Base-by-base conservation (phyloP, 2,888 invertebrate species). In the Polyploca ridens region DNA sequence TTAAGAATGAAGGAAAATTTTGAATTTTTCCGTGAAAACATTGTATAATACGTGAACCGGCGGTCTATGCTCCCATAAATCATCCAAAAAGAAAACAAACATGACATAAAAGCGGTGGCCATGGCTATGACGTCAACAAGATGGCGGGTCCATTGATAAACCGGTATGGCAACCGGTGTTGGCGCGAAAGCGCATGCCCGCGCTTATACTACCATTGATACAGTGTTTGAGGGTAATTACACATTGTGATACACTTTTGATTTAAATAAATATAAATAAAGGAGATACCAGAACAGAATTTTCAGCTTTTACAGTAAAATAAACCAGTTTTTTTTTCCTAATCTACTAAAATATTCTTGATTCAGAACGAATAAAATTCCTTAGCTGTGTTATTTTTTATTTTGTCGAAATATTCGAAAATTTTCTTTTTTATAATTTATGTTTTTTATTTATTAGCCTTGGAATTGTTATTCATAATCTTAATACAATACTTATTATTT, bases 121-220 rank as follows among this genome's bases (percentile, higher is more conserved):
- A 88, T 88, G 76, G 65, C 82, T 71, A 74, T 93, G 93, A 93
- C 93, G 93, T 93, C 92, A 93, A 76, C 85, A 90, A 89, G 82
- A 90, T 90, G 91, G 91, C 87, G 66, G 74, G 64, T 78, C 87
- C 93, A 93, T 93, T 93, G 93, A 93, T 90, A 88, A 89, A 85
- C 74, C 77, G 83, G 81, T 80, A 83, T 80, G 84, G 84, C 81
- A 79, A 75, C 73, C 77, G 79, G 73, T 67, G 74, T 68, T 68
- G 66, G 71, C 72, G 73, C 69, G 69, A 46, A 62, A 74, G 89
- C 89, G 90, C 88, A 84, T 76, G 83, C 78, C 68, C 69, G 78
- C 66, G 72, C 66, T 72, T 88, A 89, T 88, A 89, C 86, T 81
- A 72, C 88, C 93, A 93, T 93, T 93, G 93, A 93, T 90, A 91